These are phyloP conservation scores for Anarsia innoxiella DNA, from an alignment of 2,888 invertebrate genomes.

Conservation along the genomic window DNA sequence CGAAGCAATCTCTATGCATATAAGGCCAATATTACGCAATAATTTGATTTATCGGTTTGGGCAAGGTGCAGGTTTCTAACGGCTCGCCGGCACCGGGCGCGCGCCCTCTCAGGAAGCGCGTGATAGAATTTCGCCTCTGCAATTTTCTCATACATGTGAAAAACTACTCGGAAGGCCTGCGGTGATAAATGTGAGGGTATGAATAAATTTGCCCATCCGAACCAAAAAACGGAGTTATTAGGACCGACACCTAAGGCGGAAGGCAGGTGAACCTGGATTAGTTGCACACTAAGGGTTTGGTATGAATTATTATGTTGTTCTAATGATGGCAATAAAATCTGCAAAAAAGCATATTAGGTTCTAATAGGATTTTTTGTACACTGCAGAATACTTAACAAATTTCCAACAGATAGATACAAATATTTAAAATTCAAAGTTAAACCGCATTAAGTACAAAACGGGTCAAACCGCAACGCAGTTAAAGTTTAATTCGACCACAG, in stretches of 20 bases:
- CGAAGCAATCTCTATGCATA: conserved; percentile 61
- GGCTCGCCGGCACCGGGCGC: conserved; percentile 26
- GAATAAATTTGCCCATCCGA: conserved; percentile 62
- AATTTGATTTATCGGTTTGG: conserved; percentile 70
- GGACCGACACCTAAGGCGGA: conserved; percentile 45
- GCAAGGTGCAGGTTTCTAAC: conserved; percentile 68
- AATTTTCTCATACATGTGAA: conserved; percentile 63
- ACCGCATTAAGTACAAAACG: no score
- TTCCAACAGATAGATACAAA: no score
- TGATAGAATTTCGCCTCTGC: conserved; percentile 62
- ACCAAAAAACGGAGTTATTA: conserved; percentile 63
- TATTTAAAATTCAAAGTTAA: no score
- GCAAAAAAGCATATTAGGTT: no score
- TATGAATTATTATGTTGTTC: no score
- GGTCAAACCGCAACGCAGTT: no score
- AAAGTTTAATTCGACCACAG: conserved; percentile 17
- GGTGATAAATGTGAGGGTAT: conserved; percentile 68
- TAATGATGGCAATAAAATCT: no score
- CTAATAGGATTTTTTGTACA: no score
- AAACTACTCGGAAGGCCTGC: conserved; percentile 56
- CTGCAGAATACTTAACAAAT: no score
- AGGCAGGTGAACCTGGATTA: conserved; percentile 38
- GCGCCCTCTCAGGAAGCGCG: conserved; percentile 41
- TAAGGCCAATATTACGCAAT: conserved; percentile 66
- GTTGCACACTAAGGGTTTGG: no score